Evolutionary conservation across 2,888 invertebrate species (phyloP).

Genomic region (Chalcosyrphus nemorum): DNA sequence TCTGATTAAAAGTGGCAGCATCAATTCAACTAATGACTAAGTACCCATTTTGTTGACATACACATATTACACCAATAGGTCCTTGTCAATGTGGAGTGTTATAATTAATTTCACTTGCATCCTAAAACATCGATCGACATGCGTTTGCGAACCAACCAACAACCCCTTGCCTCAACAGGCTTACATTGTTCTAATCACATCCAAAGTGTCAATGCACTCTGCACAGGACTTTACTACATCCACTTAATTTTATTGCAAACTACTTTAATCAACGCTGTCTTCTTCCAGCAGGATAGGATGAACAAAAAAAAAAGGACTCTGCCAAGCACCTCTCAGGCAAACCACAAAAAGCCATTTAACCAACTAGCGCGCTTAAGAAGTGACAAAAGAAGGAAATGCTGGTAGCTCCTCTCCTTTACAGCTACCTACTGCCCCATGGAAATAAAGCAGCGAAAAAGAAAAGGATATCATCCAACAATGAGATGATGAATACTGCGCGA

Average conservation of each 20-base stretch:
- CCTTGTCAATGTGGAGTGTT: too few relatives aligned
- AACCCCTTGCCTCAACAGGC: too few relatives aligned
- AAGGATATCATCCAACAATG: slow-evolving; percentile 52
- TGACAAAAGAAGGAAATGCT: slow-evolving; percentile 12
- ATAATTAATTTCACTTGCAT: too few relatives aligned
- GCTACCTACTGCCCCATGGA: neutral
- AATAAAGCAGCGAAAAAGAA: neutral
- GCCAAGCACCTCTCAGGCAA: neutral
- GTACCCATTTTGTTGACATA: too few relatives aligned
- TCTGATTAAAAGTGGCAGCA: too few relatives aligned
- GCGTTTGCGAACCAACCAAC: too few relatives aligned
- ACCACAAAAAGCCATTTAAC: slow-evolving; percentile 23
- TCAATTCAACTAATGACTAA: too few relatives aligned
- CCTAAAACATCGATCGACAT: too few relatives aligned
- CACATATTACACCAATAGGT: too few relatives aligned
- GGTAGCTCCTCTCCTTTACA: neutral
- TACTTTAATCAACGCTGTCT: neutral
- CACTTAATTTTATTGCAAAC: neutral
- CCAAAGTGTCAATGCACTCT: neutral
- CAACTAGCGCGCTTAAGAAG: slow-evolving; percentile 20
- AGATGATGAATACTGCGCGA: slow-evolving; percentile 67
- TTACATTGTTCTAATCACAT: too few relatives aligned
- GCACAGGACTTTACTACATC: neutral
- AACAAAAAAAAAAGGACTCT: neutral
- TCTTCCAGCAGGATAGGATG: neutral